Conservation (phyloP, 1,140 invertebrate species). For the Drosophila sturtevanti region DNA sequence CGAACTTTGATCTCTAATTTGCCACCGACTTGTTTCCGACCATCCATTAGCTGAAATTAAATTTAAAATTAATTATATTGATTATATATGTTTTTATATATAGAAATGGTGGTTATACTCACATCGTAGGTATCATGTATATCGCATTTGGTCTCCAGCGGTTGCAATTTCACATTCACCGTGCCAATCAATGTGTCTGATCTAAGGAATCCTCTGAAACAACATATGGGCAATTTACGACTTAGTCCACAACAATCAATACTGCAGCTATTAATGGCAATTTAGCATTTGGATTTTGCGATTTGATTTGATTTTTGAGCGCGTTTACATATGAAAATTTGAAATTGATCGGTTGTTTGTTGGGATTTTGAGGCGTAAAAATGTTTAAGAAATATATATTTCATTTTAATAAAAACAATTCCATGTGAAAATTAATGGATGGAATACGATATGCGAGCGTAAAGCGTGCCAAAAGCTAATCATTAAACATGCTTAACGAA, state of each 20-base stretch:
- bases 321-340: conserved; percentile 35
- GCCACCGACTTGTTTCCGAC: conserved; percentile 92
- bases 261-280: conserved; percentile 72
- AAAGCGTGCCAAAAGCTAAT: conserved; percentile 28
- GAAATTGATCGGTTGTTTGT: conserved; percentile 50
- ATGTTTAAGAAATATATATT: conserved; percentile 51
- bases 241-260: conserved; percentile 82
- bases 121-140: conserved; percentile 96
- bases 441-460: conserved; percentile 11
- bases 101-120: conserved; percentile 83
- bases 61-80: not conserved
- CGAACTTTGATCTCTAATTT: conserved; percentile 96
- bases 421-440: conserved; percentile 22
- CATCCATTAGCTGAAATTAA: conserved; percentile 91
- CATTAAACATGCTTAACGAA: conserved; percentile 30
- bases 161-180: conserved; percentile 91
- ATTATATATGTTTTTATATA: not conserved
- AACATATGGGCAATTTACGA: conserved; percentile 83
- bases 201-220: conserved; percentile 94
- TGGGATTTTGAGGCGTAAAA: conserved; percentile 62
- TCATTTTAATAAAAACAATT: conserved; percentile 57
- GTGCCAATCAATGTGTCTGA: conserved; percentile 94
- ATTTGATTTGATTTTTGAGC: conserved; percentile 40
- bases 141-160: conserved; percentile 92
- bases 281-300: conserved; percentile 43